Conservation (phyloP, 2,113 vertebrate genomes). For the Sphaerodactylus townsendi region DNA sequence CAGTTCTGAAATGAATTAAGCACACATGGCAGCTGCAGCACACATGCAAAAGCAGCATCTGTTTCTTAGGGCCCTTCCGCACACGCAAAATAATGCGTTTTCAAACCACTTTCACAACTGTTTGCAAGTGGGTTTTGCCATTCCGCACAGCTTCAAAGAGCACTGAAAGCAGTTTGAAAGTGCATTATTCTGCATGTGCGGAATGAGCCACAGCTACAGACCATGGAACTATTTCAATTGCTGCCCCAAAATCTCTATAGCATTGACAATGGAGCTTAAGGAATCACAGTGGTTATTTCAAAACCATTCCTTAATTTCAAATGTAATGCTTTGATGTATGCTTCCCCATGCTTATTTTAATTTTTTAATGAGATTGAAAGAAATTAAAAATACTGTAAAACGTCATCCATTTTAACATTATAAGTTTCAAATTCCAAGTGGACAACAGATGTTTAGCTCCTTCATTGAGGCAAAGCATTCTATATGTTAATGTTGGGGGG, state of each 20-base stretch:
- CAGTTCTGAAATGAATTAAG: neutral
- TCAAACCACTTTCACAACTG: no score
- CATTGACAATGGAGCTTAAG: neutral
- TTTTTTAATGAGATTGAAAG: neutral
- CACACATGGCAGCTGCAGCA: neutral
- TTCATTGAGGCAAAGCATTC: conserved; percentile 11
- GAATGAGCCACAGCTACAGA: neutral
- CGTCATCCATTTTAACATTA: neutral
- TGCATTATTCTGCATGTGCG: no score
- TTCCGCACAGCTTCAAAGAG: no score
- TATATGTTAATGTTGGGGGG: neutral
- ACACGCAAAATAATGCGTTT: no score
- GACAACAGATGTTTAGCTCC: conserved; percentile 18
- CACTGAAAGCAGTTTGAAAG: no score
- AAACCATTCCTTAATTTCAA: neutral
- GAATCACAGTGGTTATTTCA: neutral
- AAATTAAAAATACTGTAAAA: conserved; percentile 4
- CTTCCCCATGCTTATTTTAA: neutral
- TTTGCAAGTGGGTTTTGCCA: no score
- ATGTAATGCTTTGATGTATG: neutral
- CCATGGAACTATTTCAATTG: conserved; percentile 2
- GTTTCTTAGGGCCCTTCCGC: no score
- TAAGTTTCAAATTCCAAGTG: conserved; percentile 11
- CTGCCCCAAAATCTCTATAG: neutral
- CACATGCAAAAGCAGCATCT: neutral